Evolutionary conservation across 2,888 invertebrate genomes (phyloP).

Genomic region (Vannuccia rotundouncinata): DNA sequence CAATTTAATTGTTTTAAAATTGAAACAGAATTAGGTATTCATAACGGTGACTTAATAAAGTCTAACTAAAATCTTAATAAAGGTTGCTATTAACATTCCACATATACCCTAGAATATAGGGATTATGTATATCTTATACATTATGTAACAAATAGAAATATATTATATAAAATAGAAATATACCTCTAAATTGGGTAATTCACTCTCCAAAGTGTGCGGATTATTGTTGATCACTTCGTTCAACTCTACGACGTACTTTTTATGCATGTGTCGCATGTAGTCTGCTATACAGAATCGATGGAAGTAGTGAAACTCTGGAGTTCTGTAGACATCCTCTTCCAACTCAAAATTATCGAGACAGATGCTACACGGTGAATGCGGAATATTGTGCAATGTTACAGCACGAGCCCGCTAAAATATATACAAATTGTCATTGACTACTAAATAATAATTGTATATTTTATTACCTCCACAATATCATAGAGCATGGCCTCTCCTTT

Average conservation of each 20-base stretch:
- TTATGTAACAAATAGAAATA: not conserved
- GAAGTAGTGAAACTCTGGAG: conserved; percentile 3
- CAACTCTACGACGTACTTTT: not conserved
- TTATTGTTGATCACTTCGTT: not conserved
- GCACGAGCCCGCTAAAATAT: not conserved
- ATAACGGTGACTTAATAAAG: too few relatives aligned
- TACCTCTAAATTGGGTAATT: not conserved
- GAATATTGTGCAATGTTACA: conserved; percentile 5
- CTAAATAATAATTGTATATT: not conserved
- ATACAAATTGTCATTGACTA: not conserved
- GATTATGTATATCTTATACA: too few relatives aligned
- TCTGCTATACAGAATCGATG: conserved; percentile 9
- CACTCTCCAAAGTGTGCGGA: not conserved
- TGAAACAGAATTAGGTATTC: too few relatives aligned
- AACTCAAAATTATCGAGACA: conserved; percentile 12
- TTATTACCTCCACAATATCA: not conserved
- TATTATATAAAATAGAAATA: not conserved
- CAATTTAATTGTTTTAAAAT: too few relatives aligned
- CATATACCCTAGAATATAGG: not conserved
- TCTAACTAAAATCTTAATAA: too few relatives aligned
- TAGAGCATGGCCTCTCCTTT: not conserved
- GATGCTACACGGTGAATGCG: conserved; percentile 8
- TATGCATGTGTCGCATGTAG: not conserved
- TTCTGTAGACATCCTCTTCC: not conserved
- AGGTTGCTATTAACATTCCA: too few relatives aligned